Conservation (phyloP, 1,140 invertebrate species). For the Drosophila obscura region DNA sequence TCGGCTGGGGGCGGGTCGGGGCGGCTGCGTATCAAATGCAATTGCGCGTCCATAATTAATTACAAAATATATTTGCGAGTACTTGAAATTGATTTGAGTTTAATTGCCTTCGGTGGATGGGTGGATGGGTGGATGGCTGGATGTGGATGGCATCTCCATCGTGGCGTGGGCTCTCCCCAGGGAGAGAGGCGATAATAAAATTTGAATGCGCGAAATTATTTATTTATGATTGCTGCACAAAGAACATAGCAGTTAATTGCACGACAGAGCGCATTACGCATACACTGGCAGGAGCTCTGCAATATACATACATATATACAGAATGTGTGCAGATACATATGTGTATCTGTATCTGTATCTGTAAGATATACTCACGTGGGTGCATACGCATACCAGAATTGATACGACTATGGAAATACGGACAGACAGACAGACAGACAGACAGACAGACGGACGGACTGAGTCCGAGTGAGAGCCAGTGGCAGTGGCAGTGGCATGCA, state of each 20-base stretch:
- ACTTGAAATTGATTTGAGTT: conserved; percentile 84
- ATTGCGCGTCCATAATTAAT: conserved; percentile 76
- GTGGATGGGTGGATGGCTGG: not conserved
- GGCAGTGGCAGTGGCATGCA: conserved; percentile 50
- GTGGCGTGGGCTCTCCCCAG: not conserved
- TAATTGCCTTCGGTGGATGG: conserved; percentile 68
- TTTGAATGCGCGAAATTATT: conserved; percentile 81
- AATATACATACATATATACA: no score
- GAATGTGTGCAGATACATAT: conserved; percentile 4
- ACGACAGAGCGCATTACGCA: conserved; percentile 52
- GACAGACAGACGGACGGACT: conserved; percentile 27
- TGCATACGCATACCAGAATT: conserved; percentile 40
- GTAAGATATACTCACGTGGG: conserved; percentile 24
- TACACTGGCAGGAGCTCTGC: conserved; percentile 10
- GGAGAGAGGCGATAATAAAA: conserved; percentile 62
- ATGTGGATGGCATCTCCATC: not conserved
- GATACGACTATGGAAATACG: conserved; percentile 19
- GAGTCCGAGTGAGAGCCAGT: conserved; percentile 12
- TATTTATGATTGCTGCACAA: conserved; percentile 80
- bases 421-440: conserved; percentile 19
- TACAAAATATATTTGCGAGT: conserved; percentile 81
- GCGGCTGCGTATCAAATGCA: conserved; percentile 51
- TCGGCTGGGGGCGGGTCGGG: not conserved
- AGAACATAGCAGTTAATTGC: conserved; percentile 83
- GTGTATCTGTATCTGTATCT: conserved; percentile 10